Percentiles rank a stretch among this genome's conserved stretches.
Conservation (phyloP, 1,140 invertebrate species). For the Bombus superbus region DNA sequence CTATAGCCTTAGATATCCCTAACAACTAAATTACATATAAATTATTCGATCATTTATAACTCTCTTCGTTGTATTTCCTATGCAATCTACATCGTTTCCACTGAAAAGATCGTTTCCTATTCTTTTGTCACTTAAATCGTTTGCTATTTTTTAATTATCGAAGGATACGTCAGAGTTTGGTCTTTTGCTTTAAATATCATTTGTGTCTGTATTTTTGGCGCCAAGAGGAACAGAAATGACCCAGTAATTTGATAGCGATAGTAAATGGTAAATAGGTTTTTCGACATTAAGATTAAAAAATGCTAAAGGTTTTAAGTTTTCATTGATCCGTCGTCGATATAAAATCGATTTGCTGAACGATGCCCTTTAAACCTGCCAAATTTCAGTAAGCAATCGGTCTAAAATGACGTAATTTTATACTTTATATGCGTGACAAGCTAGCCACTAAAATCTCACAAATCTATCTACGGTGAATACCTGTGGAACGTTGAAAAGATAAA, state of each 20-base stretch:
- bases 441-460: conserved; percentile 8
- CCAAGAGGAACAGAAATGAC: too few species aligned
- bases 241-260: background rate
- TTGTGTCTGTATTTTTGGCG: background rate
- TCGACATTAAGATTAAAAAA: background rate
- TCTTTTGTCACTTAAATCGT: background rate
- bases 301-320: background rate
- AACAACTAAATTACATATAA: background rate
- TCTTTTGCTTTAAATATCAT: background rate
- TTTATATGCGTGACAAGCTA: background rate
- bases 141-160: background rate
- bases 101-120: background rate
- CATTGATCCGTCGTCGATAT: too few species aligned
- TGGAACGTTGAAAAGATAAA: conserved; percentile 35
- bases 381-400: background rate
- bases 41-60: background rate
- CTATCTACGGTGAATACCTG: conserved; percentile 23
- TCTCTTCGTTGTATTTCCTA: background rate
- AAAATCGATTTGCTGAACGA: too few species aligned
- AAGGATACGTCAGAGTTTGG: too few species aligned
- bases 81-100: background rate
- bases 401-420: background rate
- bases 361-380: background rate
- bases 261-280: background rate
- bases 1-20: too few species aligned